Percentiles rank a stretch among this genome's conserved stretches.
phyloP scores from a whole-genome alignment of 2,797 vertebrate species.

The Potorous gilbertii region DNA sequence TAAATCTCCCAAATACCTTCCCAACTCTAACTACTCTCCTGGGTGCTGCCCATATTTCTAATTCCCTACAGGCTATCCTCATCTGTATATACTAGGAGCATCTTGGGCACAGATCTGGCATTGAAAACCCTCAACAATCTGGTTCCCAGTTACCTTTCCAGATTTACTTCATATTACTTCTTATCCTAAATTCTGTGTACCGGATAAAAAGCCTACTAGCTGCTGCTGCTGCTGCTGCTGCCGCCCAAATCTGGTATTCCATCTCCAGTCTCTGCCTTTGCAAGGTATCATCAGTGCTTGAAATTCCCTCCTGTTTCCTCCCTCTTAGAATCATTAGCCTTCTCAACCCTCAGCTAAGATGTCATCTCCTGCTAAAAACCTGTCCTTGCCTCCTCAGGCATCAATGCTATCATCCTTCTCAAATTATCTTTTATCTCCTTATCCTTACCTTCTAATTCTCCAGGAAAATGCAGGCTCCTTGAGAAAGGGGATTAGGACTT shows the following conservation, averaged over 20 bases:
- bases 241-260: neutral
- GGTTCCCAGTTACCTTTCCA: neutral
- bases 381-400: neutral
- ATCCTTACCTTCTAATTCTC: neutral
- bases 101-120: neutral
- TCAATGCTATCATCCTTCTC: neutral
- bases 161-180: neutral
- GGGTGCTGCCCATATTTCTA: neutral
- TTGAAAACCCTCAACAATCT: neutral
- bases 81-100: neutral
- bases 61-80: neutral
- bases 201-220: neutral
- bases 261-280: neutral
- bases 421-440: neutral
- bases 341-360: neutral
- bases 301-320: too few relatives aligned
- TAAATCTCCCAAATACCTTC: neutral
- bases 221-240: neutral
- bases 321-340: neutral
- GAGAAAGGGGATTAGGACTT: neutral
- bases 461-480: neutral
- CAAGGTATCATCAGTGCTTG: neutral
- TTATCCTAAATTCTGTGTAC: neutral
- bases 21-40: neutral
- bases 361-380: neutral